Base-by-base conservation (phyloP, 2,797 vertebrate genomes). In the Harpagifer antarcticus region DNA sequence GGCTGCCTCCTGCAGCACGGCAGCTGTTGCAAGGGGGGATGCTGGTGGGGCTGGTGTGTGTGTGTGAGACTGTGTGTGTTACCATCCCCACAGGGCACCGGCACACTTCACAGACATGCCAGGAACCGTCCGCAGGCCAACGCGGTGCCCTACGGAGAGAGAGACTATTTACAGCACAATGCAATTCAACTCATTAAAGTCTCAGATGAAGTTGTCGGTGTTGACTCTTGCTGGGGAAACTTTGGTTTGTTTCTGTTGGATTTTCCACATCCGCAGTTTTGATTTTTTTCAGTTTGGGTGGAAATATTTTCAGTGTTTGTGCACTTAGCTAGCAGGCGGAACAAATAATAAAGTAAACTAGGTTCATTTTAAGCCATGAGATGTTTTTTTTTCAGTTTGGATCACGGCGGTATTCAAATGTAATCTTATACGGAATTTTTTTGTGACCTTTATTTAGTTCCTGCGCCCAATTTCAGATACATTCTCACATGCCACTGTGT, bases 11-110 rank as follows among this genome's bases (percentile, higher is more conserved):
- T 96, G 96, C 95, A 96, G 95, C 96, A 93, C 92, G 96, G 96
- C 98, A 99, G 97, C 97, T 99, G 97, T 97, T 96, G 96, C 90
- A 92, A 93, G 95, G 90, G 93, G 95, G 95, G 94, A 83, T 94
- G 89, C 94, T 93, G 96, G 96, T 96, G 90, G 90, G 91, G 89
- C 79, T 91, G 73, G 76, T 74, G 82, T 73, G 69, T 68, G 69
- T 80, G 79, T 42, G 50, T 49, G 68, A 23, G 72, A 72, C 66
- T 61, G 80, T 2, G 83, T 1, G 86, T 57, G 79, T 52, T 76
- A 78, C 58, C 80, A 68, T 93, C 93, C 91, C 92, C 90, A 92
- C 91, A 92, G 92, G 93, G 91, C 91, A 94, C 87, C 87, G 83
- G 84, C 83, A 88, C 90, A 92, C 89, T 90, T 91, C 90, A 90